Evolutionary conservation across 2,888 invertebrate genomes (phyloP), one percentile per base, ranked within the genome.

Genomic region (Cotesia congregata): DNA sequence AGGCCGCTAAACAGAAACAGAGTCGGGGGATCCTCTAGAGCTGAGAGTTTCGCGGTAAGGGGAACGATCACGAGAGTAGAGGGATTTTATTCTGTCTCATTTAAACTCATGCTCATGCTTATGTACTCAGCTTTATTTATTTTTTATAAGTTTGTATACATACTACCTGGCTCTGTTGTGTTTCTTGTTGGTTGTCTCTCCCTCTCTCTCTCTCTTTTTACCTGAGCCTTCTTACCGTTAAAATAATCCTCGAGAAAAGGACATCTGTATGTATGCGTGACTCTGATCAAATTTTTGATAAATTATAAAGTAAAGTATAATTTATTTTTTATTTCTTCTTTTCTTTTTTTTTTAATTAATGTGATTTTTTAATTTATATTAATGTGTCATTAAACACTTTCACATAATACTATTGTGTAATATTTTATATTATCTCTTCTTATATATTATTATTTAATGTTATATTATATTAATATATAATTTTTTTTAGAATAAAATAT

Each of bases 1-100:
- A 81, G 78, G 62, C 76, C 73, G 72, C 65, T 70, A 75, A 77
- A 74, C 70, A 77, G 77, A 80, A 41, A 40, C 38, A 50, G 12
- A 30, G 62, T 68, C 17, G 41, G 41, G 64, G 41, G 41, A 69
- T 72, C 69, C 64, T 72, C 72, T 41, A 69, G 67, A 68, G 67
- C 65, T 12, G 50, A 50, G 50, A 50, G 59, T 38, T 59, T 12
- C 38, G 64, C 74, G 59, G 76, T 62, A 68, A 76, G 77, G 76
- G 78, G 73, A 70, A 68, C 68, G 50, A 65, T 39, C 38, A 61
- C 76, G 65, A 65, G 76, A 68, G n/a, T n/a, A n/a, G 73, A 68
- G 68, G 68, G 75, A 59, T 50, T 67, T 50, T 12, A 38, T 30
- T 62, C 39, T 72, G 72, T 61, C 41, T 73, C 30, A 67, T 62